Conservation (phyloP, 2,888 invertebrate genomes). For the Trimorus sp. region DNA sequence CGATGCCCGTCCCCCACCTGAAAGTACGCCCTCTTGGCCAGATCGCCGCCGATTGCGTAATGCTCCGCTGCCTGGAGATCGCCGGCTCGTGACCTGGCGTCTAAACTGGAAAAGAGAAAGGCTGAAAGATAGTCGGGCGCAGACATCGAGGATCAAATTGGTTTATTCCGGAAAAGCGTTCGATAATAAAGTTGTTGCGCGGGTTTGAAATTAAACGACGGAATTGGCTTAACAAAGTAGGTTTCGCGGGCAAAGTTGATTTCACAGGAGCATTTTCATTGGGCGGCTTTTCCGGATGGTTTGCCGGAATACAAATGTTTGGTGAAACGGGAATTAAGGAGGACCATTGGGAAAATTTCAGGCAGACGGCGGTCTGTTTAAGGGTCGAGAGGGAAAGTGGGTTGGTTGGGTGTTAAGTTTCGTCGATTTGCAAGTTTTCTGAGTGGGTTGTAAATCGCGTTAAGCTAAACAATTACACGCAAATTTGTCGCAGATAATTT, state of each 20-base stretch:
- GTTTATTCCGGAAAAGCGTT: conserved; percentile 16
- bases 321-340: too few species aligned
- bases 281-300: too few species aligned
- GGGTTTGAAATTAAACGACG: neutral
- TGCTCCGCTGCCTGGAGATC: conserved; percentile 87
- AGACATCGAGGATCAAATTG: conserved; percentile 38
- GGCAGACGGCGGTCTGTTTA: too few species aligned
- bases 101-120: conserved; percentile 84
- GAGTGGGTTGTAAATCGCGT: conserved; percentile 3
- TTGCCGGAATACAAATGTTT: too few species aligned
- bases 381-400: too few species aligned
- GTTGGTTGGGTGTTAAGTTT: neutral
- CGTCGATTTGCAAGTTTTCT: neutral
- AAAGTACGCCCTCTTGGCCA: conserved; percentile 89
- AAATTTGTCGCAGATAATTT: conserved; percentile 23
- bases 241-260: too few species aligned
- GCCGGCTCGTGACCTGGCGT: conserved; percentile 86
- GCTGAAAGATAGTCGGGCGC: conserved; percentile 26
- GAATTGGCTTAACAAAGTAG: neutral
- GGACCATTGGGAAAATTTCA: too few species aligned
- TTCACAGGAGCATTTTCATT: too few species aligned
- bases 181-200: conserved; percentile 7
- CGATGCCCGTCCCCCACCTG: conserved; percentile 85
- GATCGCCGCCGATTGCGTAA: conserved; percentile 90
- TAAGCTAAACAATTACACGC: conserved; percentile 24